phyloP scores from a whole-genome alignment of 2,113 vertebrate genomes.

The Pelobates fuscus region DNA sequence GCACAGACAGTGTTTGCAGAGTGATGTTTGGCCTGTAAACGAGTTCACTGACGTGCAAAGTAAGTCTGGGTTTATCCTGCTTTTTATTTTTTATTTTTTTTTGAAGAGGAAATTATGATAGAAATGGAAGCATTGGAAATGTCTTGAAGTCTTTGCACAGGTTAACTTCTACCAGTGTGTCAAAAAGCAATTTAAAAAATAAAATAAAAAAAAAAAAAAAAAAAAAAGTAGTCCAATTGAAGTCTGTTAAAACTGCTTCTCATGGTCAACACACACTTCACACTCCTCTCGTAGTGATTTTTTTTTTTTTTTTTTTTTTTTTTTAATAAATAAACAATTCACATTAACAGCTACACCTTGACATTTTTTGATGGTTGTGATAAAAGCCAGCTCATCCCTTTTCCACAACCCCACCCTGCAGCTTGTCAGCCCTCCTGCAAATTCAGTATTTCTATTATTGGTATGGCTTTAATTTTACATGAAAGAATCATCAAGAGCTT shows the following conservation, averaged over 20 bases:
- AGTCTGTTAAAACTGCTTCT: conserved; percentile 50
- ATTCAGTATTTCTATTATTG: conserved; percentile 65
- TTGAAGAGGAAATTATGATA: conserved; percentile 40
- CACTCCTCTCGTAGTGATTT: conserved; percentile 63
- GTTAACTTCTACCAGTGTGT: conserved; percentile 48
- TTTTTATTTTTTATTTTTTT: conserved; percentile 7
- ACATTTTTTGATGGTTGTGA: conserved; percentile 53
- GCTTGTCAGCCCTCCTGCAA: conserved; percentile 52
- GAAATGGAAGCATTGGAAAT: conserved; percentile 51
- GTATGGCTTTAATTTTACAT: conserved; percentile 83
- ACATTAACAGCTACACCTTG: conserved; percentile 61
- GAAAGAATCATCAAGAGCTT: conserved; percentile 93
- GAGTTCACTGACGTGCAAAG: conserved; percentile 50
- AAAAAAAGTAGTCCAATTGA: conserved; percentile 54
- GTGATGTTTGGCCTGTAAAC: conserved; percentile 49
- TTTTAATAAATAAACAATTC: conserved; percentile 68
- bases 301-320: too few species aligned
- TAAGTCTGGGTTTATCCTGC: conserved; percentile 30
- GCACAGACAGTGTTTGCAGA: conserved; percentile 46
- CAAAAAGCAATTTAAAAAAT: conserved; percentile 25
- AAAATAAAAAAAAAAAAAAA: conserved; percentile 31
- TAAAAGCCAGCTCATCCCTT: conserved; percentile 51
- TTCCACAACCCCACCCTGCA: conserved; percentile 51
- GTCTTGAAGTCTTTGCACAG: conserved; percentile 51
- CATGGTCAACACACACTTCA: conserved; percentile 49